Base-by-base conservation (phyloP, 2,797 vertebrate species). In the Halcyon smyrnensis region DNA sequence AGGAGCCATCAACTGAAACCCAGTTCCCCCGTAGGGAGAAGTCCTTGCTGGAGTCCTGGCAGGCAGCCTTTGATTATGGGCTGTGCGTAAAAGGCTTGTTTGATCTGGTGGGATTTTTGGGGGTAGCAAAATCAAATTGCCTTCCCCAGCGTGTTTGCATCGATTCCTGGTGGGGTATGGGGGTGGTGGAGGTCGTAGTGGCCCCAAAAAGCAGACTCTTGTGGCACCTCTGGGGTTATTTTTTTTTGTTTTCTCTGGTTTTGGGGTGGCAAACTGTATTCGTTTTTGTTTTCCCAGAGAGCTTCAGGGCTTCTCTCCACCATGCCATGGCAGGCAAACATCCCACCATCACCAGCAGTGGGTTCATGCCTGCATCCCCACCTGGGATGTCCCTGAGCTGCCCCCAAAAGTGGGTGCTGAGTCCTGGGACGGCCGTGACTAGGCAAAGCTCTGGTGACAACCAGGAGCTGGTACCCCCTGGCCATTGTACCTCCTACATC, bases 121-220 rank as follows among this genome's bases (percentile, higher is more conserved):
- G 41, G 14, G 2, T 27, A n/a, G 59, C 16, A 1, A 70, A 54
- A 7, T 12, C 48, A 0, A 15, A 3, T n/a, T 6, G 0, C 45
- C 15, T 41, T 63, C 23, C 36, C 32, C 3, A 1, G 8, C 8
- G n/a, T 4, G 25, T 36, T 48, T 64, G 43, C 39, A 11, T 37
- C 1, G 6, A n/a, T 37, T 34, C 13, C 51, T 20, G 27, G 12
- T 4, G 9, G 57, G 56, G 14, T 5, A 2, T 1, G 3, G 56
- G 8, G 34, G 3, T 37, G 78, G 12, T 25, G 14, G 45, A 12
- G 27, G 46, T 73, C 2, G 7, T 15, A 28, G 15, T 7, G 12
- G 8, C 60, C 56, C 64, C n/a, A 7, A 15, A 70, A 69, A 74
- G 3, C 34, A 48, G 34, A 27, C 2, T 1, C 2, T 0, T 62